Evolutionary conservation across 2,888 invertebrate species (phyloP), one percentile per base, ranked within the genome.

Genomic region (Chloroclysta siterata): DNA sequence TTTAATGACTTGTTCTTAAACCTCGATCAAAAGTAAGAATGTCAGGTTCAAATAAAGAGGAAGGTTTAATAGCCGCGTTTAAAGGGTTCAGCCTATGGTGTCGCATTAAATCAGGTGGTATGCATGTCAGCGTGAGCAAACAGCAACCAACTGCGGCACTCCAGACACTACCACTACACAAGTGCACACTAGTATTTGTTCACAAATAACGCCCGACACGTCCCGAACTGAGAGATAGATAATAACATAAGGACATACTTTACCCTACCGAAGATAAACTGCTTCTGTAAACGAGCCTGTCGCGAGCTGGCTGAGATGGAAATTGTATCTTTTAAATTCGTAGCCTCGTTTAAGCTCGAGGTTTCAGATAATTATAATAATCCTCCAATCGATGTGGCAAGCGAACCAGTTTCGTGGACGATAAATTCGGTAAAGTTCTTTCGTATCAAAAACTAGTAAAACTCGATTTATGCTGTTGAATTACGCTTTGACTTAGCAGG

Each of bases 171-270:
- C 58, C 68, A 67, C 68, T 60, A 69, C 68, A 83, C 85, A 83
- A 89, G 86, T 87, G 87, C 78, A n/a, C n/a, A n/a, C 79, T 82
- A 65, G 81, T 92, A 88, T 92, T 93, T 93, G 85, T 79, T 76
- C 75, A 81, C 89, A 92, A 91, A 92, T 85, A 92, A 71, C 80
- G 83, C 83, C 87, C 76, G 82, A 74, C 84, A 81, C 82, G 82
- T 82, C 81, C 81, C 76, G 71, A 75, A 76, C 77, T 79, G 77
- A 74, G 76, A 79, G 76, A 80, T 72, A 81, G 81, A 87, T 87
- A 84, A 84, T 83, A 80, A 80, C 76, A 75, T 72, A 77, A 74
- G 73, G 77, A 78, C 81, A 82, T 82, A 85, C 78, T 78, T 59
- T 62, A 69, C 66, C 55, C 72, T 68, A 72, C 68, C 66, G 61